Evolutionary conservation across 2,113 vertebrate genomes (phyloP).

Genomic region (Narcine bancroftii): DNA sequence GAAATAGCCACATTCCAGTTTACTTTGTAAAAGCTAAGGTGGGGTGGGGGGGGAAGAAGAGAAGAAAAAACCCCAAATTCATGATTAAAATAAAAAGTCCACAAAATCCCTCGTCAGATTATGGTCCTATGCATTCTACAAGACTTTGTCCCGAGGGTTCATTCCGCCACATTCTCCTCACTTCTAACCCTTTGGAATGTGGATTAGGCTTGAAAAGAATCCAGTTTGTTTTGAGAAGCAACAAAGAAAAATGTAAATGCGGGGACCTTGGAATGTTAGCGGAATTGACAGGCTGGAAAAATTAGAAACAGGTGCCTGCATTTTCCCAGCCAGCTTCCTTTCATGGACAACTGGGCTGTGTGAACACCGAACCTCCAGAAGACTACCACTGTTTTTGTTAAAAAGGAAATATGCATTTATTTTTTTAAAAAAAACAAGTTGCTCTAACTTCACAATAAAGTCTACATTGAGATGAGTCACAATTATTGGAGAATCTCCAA

Average conservation of each 20-base stretch:
- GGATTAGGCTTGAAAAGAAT: constrained; percentile 18
- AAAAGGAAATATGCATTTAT: neutral
- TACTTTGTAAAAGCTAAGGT: neutral
- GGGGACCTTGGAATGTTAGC: neutral
- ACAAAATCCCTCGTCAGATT: neutral
- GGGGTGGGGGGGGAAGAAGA: neutral
- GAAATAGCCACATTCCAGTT: neutral
- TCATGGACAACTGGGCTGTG: neutral
- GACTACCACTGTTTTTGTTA: neutral
- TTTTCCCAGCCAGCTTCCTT: neutral
- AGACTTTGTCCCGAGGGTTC: neutral
- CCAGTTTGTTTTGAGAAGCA: constrained; percentile 32
- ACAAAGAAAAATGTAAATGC: constrained; percentile 8
- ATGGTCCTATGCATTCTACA: too few relatives aligned
- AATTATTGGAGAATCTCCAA: neutral
- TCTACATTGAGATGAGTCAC: neutral
- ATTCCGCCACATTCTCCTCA: neutral
- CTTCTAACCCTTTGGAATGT: neutral
- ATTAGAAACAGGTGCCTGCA: constrained; percentile 24
- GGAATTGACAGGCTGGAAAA: constrained; percentile 7
- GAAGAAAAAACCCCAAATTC: too few relatives aligned
- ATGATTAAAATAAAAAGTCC: neutral
- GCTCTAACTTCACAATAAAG: neutral
- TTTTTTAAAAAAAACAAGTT: neutral
- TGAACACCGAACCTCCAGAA: neutral